Evolutionary conservation across 1,140 invertebrate species (phyloP).

Genomic region (Microvelia longipes): DNA sequence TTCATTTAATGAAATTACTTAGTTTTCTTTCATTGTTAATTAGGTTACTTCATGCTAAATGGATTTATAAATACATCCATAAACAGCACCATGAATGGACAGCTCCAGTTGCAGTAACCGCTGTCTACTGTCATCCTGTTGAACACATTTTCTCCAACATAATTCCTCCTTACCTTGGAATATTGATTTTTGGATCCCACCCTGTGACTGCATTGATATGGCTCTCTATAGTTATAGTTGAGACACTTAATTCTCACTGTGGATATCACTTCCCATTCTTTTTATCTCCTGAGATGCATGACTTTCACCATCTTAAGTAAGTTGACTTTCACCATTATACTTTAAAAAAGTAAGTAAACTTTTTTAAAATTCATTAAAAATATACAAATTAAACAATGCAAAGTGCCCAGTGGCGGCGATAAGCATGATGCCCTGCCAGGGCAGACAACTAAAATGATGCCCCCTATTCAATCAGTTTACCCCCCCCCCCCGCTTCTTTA

Average conservation of each 20-base stretch:
- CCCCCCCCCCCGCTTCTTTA: no score
- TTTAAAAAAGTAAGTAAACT: background rate
- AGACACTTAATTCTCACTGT: constrained; percentile 70
- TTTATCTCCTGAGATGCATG: constrained; percentile 74
- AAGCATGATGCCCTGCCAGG: no score
- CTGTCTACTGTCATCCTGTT: constrained; percentile 73
- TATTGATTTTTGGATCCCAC: constrained; percentile 65
- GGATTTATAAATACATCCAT: constrained; percentile 67
- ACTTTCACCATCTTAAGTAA: constrained; percentile 80
- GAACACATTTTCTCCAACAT: constrained; percentile 75
- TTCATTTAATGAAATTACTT: no score
- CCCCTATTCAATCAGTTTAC: no score
- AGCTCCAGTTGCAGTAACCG: constrained; percentile 65
- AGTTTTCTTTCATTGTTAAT: no score
- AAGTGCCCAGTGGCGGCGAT: no score
- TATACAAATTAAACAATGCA: no score
- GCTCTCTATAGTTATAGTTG: constrained; percentile 61
- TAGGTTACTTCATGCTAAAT: constrained; percentile 58
- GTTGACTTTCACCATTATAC: constrained; percentile 19
- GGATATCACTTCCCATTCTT: constrained; percentile 81
- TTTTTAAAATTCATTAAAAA: background rate
- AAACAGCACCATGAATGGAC: constrained; percentile 78
- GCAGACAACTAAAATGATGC: no score
- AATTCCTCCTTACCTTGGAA: constrained; percentile 61
- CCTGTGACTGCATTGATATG: constrained; percentile 68